phyloP scores from a whole-genome alignment of 2,113 vertebrate species.

The Beaufortia kweichowensis region DNA sequence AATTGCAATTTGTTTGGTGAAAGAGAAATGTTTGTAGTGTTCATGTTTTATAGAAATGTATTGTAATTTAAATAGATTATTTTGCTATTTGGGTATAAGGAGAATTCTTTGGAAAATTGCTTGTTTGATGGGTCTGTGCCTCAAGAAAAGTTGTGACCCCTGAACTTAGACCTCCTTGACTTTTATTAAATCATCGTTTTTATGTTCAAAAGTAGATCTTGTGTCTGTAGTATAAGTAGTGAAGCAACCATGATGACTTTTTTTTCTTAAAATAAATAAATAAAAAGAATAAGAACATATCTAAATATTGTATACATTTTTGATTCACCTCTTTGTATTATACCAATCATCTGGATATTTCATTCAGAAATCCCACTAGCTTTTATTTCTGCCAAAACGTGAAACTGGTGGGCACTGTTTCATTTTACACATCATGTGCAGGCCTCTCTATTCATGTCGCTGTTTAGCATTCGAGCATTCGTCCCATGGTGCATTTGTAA shows the following conservation, averaged over 20 bases:
- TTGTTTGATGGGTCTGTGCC: not conserved
- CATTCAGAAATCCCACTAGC: not conserved
- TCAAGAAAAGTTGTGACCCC: not conserved
- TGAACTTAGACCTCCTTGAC: not conserved
- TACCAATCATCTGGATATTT: not conserved
- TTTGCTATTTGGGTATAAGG: too few species aligned
- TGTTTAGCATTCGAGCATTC: constrained; percentile 19
- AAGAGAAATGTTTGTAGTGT: not conserved
- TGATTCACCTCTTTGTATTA: not conserved
- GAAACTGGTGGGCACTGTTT: not conserved
- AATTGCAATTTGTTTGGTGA: constrained; percentile 4
- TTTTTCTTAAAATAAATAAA: not conserved
- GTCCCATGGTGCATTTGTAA: constrained; percentile 18
- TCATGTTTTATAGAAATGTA: too few species aligned
- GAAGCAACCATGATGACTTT: not conserved
- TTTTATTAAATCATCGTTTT: not conserved
- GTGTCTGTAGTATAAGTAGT: not conserved
- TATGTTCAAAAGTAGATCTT: not conserved
- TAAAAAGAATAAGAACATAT: too few species aligned
- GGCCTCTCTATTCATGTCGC: constrained; percentile 37
- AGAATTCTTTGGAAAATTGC: not conserved
- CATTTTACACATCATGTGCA: constrained; percentile 32
- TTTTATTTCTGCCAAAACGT: not conserved
- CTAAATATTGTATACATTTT: too few species aligned
- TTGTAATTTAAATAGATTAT: too few species aligned